Evolutionary conservation across 2,888 invertebrate genomes (phyloP).

Genomic region (Hemithea aestivaria): DNA sequence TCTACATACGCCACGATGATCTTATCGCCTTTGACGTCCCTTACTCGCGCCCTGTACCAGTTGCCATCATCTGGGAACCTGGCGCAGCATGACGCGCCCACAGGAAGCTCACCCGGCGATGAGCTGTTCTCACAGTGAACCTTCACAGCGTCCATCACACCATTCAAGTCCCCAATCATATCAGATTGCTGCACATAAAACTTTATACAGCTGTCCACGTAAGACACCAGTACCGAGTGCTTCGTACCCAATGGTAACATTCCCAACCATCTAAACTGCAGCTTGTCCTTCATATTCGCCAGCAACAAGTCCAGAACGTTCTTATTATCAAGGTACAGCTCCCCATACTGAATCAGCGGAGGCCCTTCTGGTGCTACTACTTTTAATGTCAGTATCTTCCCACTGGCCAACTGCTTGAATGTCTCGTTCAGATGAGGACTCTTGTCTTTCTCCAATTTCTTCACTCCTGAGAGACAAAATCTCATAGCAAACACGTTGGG

Average conservation of each 20-base stretch:
- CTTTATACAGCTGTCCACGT: slow-evolving; percentile 83
- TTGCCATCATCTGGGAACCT: slow-evolving; percentile 87
- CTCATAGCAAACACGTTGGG: slow-evolving; percentile 87
- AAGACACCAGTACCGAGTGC: slow-evolving; percentile 80
- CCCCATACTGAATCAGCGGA: slow-evolving; percentile 86
- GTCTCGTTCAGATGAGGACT: slow-evolving; percentile 81
- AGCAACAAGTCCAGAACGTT: slow-evolving; percentile 80
- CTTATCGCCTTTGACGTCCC: slow-evolving; percentile 78
- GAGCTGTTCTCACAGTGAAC: slow-evolving; percentile 76
- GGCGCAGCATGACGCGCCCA: slow-evolving; percentile 86
- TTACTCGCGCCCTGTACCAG: slow-evolving; percentile 94
- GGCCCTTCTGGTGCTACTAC: slow-evolving; percentile 85
- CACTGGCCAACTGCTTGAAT: slow-evolving; percentile 84
- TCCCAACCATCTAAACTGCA: slow-evolving; percentile 62
- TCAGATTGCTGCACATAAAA: slow-evolving; percentile 86
- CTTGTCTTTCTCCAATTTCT: slow-evolving; percentile 74
- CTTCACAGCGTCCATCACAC: slow-evolving; percentile 84
- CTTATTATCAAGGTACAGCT: slow-evolving; percentile 80
- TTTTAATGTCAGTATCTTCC: slow-evolving; percentile 81
- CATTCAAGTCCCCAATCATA: slow-evolving; percentile 79
- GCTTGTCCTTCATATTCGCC: slow-evolving; percentile 59
- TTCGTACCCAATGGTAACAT: slow-evolving; percentile 53
- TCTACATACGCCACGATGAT: slow-evolving; percentile 92
- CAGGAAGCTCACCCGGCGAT: slow-evolving; percentile 67
- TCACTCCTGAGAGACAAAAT: slow-evolving; percentile 85